Conservation (phyloP, 2,113 vertebrate genomes). For the Glaucidium brasilianum region DNA sequence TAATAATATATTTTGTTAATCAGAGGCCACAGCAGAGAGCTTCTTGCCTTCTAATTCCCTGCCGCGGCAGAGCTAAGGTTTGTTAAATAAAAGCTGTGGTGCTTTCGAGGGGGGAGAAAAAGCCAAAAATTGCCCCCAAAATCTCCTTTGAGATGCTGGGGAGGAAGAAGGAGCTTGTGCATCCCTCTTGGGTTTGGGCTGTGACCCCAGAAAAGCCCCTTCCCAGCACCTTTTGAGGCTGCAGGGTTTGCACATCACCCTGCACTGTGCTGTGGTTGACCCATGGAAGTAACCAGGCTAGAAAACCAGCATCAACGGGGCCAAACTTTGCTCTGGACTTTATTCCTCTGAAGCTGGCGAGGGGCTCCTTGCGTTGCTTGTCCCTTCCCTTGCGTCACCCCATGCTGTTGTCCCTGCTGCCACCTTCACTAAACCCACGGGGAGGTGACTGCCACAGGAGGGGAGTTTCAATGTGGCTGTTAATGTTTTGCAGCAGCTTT, state of each 20-base stretch:
- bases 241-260: background rate
- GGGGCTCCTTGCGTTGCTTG: background rate
- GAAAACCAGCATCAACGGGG: rapidly evolving
- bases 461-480: background rate
- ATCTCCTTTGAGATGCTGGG: background rate
- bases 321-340: background rate
- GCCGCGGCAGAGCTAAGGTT: background rate
- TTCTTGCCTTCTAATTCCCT: conserved; percentile 34
- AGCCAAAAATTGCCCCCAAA: too few relatives aligned
- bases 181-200: background rate
- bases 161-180: background rate
- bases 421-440: background rate
- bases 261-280: rapidly evolving
- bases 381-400: background rate
- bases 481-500: background rate
- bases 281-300: too few relatives aligned
- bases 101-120: too few relatives aligned
- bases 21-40: conserved; percentile 31
- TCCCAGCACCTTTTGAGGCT: background rate
- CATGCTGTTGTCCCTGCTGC: rapidly evolving
- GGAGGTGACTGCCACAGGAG: background rate
- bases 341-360: background rate
- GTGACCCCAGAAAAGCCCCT: background rate
- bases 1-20: conserved; percentile 64
- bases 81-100: conserved; percentile 13